Evolutionary conservation across 2,797 vertebrate species (phyloP).

Genomic region (Mormyrops boulengeri): DNA sequence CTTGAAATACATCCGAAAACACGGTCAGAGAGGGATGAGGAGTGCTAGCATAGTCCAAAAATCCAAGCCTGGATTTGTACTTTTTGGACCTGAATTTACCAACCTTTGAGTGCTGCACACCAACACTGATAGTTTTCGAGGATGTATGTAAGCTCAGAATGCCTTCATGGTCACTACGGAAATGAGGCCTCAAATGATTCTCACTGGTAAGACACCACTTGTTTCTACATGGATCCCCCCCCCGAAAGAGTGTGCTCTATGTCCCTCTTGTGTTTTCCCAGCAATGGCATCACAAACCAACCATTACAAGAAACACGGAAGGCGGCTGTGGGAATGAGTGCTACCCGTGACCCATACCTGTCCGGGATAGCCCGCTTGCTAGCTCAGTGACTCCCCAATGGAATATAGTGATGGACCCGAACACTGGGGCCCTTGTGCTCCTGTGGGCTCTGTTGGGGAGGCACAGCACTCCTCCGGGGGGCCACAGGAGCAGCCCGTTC

Average conservation of each 20-base stretch:
- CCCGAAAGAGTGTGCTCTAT: neutral
- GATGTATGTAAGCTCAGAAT: neutral
- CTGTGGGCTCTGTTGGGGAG: conserved; percentile 45
- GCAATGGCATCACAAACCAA: neutral
- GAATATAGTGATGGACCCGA: conserved; percentile 50
- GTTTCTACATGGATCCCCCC: neutral
- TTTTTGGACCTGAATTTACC: neutral
- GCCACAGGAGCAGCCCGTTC: conserved; percentile 26
- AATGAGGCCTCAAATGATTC: conserved; percentile 1
- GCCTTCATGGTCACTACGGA: neutral
- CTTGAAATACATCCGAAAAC: neutral
- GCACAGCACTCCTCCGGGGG: conserved; percentile 5
- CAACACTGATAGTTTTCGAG: neutral
- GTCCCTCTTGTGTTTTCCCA: neutral
- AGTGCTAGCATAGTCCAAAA: neutral
- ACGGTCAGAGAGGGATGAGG: neutral
- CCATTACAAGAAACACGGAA: conserved; percentile 14
- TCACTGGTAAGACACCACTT: neutral
- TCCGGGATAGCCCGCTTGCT: conserved; percentile 48
- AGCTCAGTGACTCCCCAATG: conserved; percentile 50
- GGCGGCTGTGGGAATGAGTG: conserved; percentile 43
- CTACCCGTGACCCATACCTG: conserved; percentile 57
- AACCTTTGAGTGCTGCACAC: neutral
- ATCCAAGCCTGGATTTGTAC: neutral
- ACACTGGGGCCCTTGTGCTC: conserved; percentile 59